Evolutionary conservation across 2,113 vertebrate genomes (phyloP).

Genomic region (Chunga burmeisteri): DNA sequence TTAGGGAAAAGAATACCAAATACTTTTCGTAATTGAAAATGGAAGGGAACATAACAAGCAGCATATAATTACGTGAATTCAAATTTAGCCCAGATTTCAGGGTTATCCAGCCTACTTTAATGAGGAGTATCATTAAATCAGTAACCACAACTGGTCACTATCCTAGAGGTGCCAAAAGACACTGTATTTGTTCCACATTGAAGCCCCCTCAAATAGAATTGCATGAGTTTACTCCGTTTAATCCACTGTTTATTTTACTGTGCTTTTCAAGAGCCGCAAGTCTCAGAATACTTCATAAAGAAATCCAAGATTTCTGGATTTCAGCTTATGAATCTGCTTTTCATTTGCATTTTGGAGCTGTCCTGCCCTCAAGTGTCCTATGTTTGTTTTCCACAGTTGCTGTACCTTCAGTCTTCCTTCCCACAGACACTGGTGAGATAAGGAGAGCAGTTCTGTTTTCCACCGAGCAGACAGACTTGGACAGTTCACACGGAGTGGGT

Average conservation of each 20-base stretch:
- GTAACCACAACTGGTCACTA: background rate
- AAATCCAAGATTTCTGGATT: background rate
- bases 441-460: constrained; percentile 2
- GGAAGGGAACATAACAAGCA: background rate
- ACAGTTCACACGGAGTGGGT: background rate
- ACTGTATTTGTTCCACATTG: background rate
- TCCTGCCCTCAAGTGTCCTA: constrained; percentile 50
- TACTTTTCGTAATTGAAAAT: background rate
- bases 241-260: constrained; percentile 31
- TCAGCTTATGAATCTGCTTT: background rate
- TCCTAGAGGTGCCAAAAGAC: background rate
- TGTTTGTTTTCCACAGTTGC: constrained; percentile 22
- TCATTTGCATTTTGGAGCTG: constrained; percentile 16
- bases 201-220: background rate
- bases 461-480: background rate
- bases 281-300: background rate
- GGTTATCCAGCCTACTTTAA: background rate
- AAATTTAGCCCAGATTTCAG: background rate
- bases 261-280: background rate
- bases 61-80: background rate
- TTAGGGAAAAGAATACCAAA: background rate
- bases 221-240: background rate
- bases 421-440: constrained; percentile 12
- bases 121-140: background rate
- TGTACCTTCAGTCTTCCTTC: constrained; percentile 44